Conservation (phyloP, 2,888 invertebrate species). For the Eupithecia dodoneata region DNA sequence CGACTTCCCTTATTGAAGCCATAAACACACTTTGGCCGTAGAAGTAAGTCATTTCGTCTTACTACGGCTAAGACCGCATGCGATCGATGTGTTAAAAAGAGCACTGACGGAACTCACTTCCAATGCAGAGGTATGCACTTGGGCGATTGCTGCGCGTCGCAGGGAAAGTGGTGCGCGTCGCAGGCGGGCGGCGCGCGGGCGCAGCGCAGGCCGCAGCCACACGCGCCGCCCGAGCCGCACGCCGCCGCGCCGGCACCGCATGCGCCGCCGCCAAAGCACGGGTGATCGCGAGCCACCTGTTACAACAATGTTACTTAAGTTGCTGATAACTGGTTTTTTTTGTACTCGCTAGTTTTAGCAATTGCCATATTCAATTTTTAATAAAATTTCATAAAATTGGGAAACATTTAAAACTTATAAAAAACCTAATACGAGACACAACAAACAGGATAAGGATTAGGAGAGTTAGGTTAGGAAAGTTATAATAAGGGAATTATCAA, state of each 20-base stretch:
- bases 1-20: too few species aligned
- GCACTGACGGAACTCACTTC: slow-evolving; percentile 54
- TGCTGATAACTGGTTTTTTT: background rate
- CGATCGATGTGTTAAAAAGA: slow-evolving; percentile 49
- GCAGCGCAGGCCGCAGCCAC: slow-evolving; percentile 88
- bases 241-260: slow-evolving; percentile 65
- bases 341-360: too few species aligned
- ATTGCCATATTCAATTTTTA: too few species aligned
- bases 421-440: too few species aligned
- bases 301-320: background rate
- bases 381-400: too few species aligned
- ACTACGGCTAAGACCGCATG: too few species aligned
- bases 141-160: slow-evolving; percentile 48
- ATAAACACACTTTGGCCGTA: background rate
- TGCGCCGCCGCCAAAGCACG: slow-evolving; percentile 64
- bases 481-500: too few species aligned
- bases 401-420: too few species aligned
- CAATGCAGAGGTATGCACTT: slow-evolving; percentile 68
- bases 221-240: slow-evolving; percentile 87
- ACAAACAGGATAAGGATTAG: too few species aligned
- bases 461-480: too few species aligned
- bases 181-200: slow-evolving; percentile 83
- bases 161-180: slow-evolving; percentile 88
- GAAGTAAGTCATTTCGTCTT: background rate
- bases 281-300: slow-evolving; percentile 81